A percentile compares a stretch with the other conserved stretches of the same genome.
phyloP scores from a whole-genome alignment of 2,888 invertebrate species.

The Aricia artaxerxes region DNA sequence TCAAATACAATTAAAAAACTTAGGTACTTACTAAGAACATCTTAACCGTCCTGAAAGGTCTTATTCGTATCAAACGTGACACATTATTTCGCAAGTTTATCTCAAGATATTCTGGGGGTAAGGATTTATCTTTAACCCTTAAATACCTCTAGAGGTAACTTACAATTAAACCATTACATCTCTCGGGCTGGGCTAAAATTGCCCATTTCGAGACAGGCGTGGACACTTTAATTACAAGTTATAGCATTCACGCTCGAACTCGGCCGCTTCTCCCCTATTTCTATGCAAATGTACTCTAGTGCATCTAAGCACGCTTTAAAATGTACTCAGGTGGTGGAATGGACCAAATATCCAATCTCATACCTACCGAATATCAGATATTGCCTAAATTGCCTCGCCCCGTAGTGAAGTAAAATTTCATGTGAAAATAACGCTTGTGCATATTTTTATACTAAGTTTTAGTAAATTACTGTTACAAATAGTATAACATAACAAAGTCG shows the following conservation, averaged over 20 bases:
- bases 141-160: slow-evolving; percentile 18
- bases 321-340: slow-evolving; percentile 23
- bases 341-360: slow-evolving; percentile 18
- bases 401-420: neutral
- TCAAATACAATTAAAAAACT: neutral
- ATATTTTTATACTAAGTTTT: too few relatives aligned
- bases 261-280: slow-evolving; percentile 41
- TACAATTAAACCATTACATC: slow-evolving; percentile 25
- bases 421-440: neutral
- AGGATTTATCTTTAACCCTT: slow-evolving; percentile 2
- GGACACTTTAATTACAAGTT: slow-evolving; percentile 44
- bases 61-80: neutral
- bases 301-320: slow-evolving; percentile 33
- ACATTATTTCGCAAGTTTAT: neutral
- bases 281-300: slow-evolving; percentile 42
- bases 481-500: too few relatives aligned
- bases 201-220: slow-evolving; percentile 38
- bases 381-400: neutral
- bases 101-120: neutral
- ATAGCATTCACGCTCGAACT: slow-evolving; percentile 40
- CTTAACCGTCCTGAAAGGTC: too few relatives aligned
- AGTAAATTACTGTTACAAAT: too few relatives aligned
- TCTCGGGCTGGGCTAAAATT: slow-evolving; percentile 22
- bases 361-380: slow-evolving; percentile 16
- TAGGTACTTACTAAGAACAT: too few relatives aligned